A percentile compares a stretch with the other conserved stretches of the same genome.
Conservation (phyloP, 2,888 invertebrate species). For the Salpingus planirostris region DNA sequence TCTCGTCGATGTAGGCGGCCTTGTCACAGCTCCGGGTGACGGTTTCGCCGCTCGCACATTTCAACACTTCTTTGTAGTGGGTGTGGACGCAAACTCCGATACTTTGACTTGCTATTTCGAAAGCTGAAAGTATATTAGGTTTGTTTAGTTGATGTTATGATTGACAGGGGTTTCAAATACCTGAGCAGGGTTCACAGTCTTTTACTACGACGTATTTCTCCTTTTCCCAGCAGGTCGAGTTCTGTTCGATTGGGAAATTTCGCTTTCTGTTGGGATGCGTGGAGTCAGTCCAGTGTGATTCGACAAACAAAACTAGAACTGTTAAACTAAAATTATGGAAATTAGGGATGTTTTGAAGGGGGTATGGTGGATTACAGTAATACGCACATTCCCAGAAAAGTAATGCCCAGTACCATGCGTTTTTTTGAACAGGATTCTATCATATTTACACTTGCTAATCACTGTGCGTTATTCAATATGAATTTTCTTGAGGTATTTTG, state of each 20-base stretch:
- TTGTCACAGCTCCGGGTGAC: slow-evolving; percentile 79
- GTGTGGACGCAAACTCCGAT: slow-evolving; percentile 76
- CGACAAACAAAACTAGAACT: slow-evolving; percentile 69
- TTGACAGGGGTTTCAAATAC: slow-evolving; percentile 35
- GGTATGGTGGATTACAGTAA: not conserved
- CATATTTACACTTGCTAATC: no score
- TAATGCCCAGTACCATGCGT: slow-evolving; percentile 73
- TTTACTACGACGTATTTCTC: slow-evolving; percentile 63
- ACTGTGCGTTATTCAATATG: no score
- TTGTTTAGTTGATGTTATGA: not conserved
- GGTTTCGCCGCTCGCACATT: slow-evolving; percentile 72
- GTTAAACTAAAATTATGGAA: slow-evolving; percentile 56
- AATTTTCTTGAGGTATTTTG: no score
- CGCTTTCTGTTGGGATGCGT: slow-evolving; percentile 44
- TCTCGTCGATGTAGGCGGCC: slow-evolving; percentile 76
- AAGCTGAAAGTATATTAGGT: slow-evolving; percentile 48
- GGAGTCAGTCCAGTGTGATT: slow-evolving; percentile 63
- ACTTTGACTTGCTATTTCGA: slow-evolving; percentile 74
- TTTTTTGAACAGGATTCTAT: slow-evolving; percentile 77
- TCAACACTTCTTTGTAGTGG: slow-evolving; percentile 72
- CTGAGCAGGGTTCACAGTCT: slow-evolving; percentile 80
- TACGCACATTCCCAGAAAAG: slow-evolving; percentile 66
- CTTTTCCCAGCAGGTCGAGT: slow-evolving; percentile 67
- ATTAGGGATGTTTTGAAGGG: not conserved
- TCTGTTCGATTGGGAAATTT: slow-evolving; percentile 63